Conservation (phyloP, 2,888 invertebrate species). For the Xanthia icteritia region DNA sequence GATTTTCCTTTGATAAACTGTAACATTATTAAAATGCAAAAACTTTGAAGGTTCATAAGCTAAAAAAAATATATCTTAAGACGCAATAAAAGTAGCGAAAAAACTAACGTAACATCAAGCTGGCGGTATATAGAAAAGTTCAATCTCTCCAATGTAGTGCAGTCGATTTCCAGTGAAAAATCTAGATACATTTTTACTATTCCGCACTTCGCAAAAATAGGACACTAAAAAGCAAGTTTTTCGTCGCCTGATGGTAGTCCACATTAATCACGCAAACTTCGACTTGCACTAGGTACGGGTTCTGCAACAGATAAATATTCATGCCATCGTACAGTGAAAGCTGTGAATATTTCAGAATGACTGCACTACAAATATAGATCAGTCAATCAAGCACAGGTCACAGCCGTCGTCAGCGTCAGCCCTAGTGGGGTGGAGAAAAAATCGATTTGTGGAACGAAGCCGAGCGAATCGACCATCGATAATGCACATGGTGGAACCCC, state of each 20-base stretch:
- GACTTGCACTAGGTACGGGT: conserved; percentile 22
- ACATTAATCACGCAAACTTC: conserved; percentile 57
- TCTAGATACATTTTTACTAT: conserved; percentile 45
- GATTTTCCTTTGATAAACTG: not conserved
- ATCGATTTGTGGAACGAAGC: conserved; percentile 37
- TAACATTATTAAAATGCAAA: not conserved
- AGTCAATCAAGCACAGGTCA: conserved; percentile 43
- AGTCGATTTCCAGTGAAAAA: conserved; percentile 24
- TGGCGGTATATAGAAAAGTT: conserved; percentile 2
- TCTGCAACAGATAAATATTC: conserved; percentile 31
- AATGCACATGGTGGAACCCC: conserved; percentile 19
- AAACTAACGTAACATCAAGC: not conserved
- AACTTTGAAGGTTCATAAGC: not conserved
- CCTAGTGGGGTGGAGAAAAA: conserved; percentile 31
- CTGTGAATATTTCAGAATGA: conserved; percentile 37
- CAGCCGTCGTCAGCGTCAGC: conserved; percentile 1
- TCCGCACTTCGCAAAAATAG: conserved; percentile 44
- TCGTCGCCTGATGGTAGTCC: conserved; percentile 44
- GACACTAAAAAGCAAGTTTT: conserved; percentile 30
- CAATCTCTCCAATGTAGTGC: conserved; percentile 12
- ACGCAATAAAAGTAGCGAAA: not conserved
- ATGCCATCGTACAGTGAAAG: conserved; percentile 16
- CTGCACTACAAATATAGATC: conserved; percentile 30
- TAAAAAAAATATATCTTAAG: too few species aligned
- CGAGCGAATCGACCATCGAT: conserved; percentile 23